Percentiles rank a stretch among this genome's conserved stretches.
phyloP scores from a whole-genome alignment of 2,113 vertebrate species.

The Malurus melanocephalus region DNA sequence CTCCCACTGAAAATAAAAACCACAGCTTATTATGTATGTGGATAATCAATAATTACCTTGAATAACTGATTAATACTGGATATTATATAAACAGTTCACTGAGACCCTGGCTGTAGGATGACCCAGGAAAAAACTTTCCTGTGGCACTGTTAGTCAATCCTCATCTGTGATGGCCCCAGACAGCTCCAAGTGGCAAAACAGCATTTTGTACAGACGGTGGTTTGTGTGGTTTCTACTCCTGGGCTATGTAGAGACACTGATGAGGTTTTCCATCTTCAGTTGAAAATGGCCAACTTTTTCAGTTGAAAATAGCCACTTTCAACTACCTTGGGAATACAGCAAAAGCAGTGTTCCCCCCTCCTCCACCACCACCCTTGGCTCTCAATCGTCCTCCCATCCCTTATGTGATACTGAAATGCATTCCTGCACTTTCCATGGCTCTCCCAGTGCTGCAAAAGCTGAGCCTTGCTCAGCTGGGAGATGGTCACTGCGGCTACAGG shows the following conservation, averaged over 20 bases:
- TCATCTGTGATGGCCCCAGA: neutral
- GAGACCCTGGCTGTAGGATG: neutral
- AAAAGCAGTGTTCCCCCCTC: neutral
- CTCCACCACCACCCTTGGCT: accelerated
- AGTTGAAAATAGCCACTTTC: neutral
- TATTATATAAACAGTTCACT: neutral
- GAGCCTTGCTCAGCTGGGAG: neutral
- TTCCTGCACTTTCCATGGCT: neutral
- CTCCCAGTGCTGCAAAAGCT: neutral
- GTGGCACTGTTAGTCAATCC: accelerated
- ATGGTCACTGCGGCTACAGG: neutral
- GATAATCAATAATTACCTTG: neutral
- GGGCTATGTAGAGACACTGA: neutral
- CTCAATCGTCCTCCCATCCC: neutral
- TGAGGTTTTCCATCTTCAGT: neutral
- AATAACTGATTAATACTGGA: neutral
- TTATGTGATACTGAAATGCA: neutral
- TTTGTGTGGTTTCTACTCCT: neutral
- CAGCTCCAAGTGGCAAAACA: neutral
- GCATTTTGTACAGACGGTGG: neutral
- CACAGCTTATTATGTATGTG: neutral
- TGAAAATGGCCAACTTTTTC: too few relatives aligned
- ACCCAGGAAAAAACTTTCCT: neutral
- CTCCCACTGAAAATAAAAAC: neutral
- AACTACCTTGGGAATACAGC: neutral